Conservation (phyloP, 2,888 invertebrate species). For the Arge pagana region DNA sequence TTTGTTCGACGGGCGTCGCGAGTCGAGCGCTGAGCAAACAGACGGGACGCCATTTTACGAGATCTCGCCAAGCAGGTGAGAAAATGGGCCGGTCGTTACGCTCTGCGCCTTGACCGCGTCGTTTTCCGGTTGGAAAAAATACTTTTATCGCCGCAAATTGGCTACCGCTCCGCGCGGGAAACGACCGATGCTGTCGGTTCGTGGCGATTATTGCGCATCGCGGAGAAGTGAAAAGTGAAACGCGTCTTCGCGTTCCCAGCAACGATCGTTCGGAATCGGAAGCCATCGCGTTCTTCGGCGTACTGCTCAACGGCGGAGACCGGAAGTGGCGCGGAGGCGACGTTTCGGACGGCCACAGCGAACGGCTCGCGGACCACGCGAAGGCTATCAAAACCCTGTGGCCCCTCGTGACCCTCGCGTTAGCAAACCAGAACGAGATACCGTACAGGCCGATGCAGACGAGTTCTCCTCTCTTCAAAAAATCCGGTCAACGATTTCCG, state of each 20-base stretch:
- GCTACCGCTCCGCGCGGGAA: no score
- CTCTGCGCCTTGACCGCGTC: no score
- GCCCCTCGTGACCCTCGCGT: constrained; percentile 21
- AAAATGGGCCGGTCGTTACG: not conserved
- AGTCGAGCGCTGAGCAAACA: no score
- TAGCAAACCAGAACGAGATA: constrained; percentile 9
- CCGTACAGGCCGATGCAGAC: not conserved
- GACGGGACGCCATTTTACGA: no score
- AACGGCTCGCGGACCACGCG: constrained; percentile 9
- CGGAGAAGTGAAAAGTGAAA: not conserved
- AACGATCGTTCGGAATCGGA: not conserved
- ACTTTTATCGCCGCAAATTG: constrained; percentile 16
- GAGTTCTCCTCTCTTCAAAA: no score
- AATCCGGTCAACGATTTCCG: no score
- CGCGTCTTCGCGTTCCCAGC: not conserved
- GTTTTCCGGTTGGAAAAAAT: no score
- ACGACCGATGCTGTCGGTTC: no score
- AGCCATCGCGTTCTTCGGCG: no score
- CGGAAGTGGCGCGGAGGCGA: not conserved
- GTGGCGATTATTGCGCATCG: no score
- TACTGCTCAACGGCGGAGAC: not conserved
- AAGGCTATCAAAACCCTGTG: constrained; percentile 16
- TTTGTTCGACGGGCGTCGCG: no score
- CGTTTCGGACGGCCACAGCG: not conserved
- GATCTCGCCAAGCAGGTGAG: not conserved